Conservation (phyloP, 2,797 vertebrate species). For the Margarornis squamiger region DNA sequence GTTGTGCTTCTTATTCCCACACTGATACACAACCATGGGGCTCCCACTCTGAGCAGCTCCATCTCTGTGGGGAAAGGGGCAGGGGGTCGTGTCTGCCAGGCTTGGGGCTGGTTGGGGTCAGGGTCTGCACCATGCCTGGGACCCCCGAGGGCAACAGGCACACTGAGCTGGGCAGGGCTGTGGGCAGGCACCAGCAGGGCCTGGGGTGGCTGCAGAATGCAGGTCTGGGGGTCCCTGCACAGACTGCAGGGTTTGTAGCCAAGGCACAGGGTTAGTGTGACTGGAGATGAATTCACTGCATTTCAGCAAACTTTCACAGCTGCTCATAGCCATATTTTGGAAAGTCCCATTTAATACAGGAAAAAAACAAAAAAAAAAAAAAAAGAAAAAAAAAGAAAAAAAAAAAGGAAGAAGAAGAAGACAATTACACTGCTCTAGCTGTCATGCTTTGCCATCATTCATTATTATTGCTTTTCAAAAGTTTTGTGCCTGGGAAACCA, state of each 20-base stretch:
- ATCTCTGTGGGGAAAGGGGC: background rate
- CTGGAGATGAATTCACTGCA: background rate
- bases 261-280: background rate
- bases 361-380: background rate
- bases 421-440: background rate
- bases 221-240: background rate
- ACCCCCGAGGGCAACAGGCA: background rate
- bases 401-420: too few species aligned
- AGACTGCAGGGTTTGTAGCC: background rate
- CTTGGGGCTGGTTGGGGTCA: background rate
- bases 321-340: background rate
- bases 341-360: background rate
- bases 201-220: background rate
- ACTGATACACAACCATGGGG: background rate
- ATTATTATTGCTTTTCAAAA: background rate
- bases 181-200: background rate
- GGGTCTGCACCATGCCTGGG: accelerated
- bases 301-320: background rate
- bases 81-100: accelerated
- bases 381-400: background rate
- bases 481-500: background rate
- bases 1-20: background rate
- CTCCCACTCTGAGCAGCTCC: background rate
- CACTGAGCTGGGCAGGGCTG: background rate
- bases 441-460: background rate